Conservation (phyloP, 1,140 invertebrate genomes). For the Drosophila rhopaloa region DNA sequence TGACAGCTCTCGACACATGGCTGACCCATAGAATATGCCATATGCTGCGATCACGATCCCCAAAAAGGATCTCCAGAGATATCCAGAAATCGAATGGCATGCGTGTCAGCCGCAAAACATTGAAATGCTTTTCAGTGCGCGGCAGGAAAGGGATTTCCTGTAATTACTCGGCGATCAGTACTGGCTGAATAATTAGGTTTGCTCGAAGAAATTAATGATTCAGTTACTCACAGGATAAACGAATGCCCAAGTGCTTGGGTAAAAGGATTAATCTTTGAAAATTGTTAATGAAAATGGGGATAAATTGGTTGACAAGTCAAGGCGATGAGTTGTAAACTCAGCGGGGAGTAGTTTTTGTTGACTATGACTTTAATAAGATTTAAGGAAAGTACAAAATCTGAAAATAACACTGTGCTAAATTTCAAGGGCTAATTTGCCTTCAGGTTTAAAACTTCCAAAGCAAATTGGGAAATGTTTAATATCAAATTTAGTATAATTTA, state of each 20-base stretch:
- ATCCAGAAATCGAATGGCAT: constrained; percentile 23
- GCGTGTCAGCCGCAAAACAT: constrained; percentile 48
- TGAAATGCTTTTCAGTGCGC: constrained; percentile 33
- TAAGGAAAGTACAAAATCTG: too few species aligned
- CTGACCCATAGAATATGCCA: constrained; percentile 27
- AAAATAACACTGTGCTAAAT: too few species aligned
- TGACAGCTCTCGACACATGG: constrained; percentile 40
- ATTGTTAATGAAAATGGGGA: constrained; percentile 17
- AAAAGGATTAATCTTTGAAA: constrained; percentile 57
- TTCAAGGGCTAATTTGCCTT: too few species aligned
- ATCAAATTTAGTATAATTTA: too few species aligned
- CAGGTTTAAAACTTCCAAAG: too few species aligned
- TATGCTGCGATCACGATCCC: constrained; percentile 36
- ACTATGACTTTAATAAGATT: too few species aligned
- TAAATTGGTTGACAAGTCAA: constrained; percentile 30
- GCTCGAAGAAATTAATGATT: constrained; percentile 22
- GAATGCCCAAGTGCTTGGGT: constrained; percentile 29
- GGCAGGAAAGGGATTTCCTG: constrained; percentile 77
- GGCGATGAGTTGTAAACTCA: constrained; percentile 18
- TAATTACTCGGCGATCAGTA: constrained; percentile 61
- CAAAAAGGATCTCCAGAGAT: constrained; percentile 23
- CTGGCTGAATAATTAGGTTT: constrained; percentile 56
- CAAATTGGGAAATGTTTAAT: too few species aligned
- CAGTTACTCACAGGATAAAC: constrained; percentile 49
- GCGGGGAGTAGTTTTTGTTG: too few species aligned